Evolutionary conservation across 37 sponge, comb jelly and placozoan genomes (phyloP).

Genomic region (Mnemiopsis leidyi): DNA sequence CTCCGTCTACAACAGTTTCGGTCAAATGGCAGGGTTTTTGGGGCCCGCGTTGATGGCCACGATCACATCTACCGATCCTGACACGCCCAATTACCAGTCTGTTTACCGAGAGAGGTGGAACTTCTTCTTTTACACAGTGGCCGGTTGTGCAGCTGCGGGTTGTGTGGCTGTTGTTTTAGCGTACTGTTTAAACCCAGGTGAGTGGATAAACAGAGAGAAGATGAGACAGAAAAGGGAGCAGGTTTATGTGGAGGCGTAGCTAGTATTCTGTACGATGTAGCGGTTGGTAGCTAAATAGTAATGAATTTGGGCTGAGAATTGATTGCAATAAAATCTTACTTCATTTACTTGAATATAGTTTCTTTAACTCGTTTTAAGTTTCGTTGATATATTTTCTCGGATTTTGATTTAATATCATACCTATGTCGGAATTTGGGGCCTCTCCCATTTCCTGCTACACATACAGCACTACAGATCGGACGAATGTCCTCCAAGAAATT

Average conservation of each 20-base stretch:
- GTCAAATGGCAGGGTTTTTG: not conserved
- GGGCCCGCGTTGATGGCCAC: not conserved
- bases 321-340: too few relatives aligned
- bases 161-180: not conserved
- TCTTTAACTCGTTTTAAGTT: too few relatives aligned
- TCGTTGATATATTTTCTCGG: too few relatives aligned
- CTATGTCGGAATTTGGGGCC: too few relatives aligned
- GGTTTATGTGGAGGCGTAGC: too few relatives aligned
- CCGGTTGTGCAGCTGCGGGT: not conserved
- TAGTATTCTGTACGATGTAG: too few relatives aligned
- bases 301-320: too few relatives aligned
- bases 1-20: not conserved
- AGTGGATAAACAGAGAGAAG: not conserved
- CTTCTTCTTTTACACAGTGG: not conserved
- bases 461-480: slow-evolving; percentile 72
- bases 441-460: too few relatives aligned
- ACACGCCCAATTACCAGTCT: not conserved
- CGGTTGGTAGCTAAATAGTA: too few relatives aligned
- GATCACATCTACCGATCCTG: not conserved
- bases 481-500: slow-evolving; percentile 24
- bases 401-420: too few relatives aligned
- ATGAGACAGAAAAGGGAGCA: too few relatives aligned
- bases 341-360: too few relatives aligned
- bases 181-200: not conserved
- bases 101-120: not conserved